Conservation (phyloP, 1,140 invertebrate genomes). For the Holotrichia oblita region DNA sequence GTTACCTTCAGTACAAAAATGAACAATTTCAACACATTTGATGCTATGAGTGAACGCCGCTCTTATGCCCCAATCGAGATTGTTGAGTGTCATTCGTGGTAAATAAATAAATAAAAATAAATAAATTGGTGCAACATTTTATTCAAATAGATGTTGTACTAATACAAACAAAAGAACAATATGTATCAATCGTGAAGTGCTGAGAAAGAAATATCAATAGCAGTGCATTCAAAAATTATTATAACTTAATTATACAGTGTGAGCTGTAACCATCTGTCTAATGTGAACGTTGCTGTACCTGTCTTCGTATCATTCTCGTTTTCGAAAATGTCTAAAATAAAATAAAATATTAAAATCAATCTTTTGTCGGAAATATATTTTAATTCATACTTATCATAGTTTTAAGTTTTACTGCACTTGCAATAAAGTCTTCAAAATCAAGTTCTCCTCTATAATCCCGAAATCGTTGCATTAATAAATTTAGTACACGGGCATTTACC, state of each 20-base stretch:
- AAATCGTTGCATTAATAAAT: constrained; percentile 89
- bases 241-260: too few relatives aligned
- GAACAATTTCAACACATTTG: too few relatives aligned
- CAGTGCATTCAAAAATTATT: background rate
- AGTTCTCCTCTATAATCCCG: constrained; percentile 84
- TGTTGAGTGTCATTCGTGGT: too few relatives aligned
- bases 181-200: too few relatives aligned
- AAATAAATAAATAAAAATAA: too few relatives aligned
- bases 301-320: background rate
- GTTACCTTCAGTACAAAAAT: too few relatives aligned
- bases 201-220: background rate
- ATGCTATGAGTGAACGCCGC: too few relatives aligned
- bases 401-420: constrained; percentile 92
- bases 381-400: constrained; percentile 83
- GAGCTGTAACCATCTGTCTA: background rate
- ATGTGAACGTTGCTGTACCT: background rate
- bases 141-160: too few relatives aligned
- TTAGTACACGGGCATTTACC: constrained; percentile 89
- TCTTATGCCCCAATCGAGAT: too few relatives aligned
- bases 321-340: background rate
- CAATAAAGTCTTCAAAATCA: constrained; percentile 93
- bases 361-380: background rate
- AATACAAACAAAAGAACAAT: too few relatives aligned
- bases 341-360: background rate
- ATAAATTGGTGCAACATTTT: too few relatives aligned